These are phyloP conservation scores for Aplidium turbinatum DNA, from an alignment of 23 tunicate genomes.

Conservation along the genomic window DNA sequence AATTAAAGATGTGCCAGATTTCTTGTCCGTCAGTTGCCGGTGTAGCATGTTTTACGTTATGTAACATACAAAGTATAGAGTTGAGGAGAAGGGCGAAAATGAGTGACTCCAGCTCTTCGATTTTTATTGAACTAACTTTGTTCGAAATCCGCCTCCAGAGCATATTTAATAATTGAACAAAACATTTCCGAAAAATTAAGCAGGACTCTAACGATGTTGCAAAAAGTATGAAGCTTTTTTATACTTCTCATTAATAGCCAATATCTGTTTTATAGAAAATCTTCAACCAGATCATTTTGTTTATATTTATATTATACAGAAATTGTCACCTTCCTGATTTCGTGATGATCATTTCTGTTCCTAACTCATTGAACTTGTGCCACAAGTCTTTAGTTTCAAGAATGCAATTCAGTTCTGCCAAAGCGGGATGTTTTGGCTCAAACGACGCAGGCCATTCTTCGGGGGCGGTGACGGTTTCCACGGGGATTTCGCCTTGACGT, in stretches of 20 bases:
- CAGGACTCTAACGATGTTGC: too few species aligned
- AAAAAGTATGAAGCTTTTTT: background rate
- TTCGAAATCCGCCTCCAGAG: too few species aligned
- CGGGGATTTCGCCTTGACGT: background rate
- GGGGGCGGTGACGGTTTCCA: conserved; percentile 29
- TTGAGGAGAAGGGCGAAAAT: too few species aligned
- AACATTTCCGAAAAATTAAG: too few species aligned
- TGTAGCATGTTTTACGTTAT: too few species aligned
- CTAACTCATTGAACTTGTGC: conserved; percentile 87
- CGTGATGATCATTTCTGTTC: conserved; percentile 97
- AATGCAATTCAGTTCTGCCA: conserved; percentile 63
- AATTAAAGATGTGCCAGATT: too few species aligned
- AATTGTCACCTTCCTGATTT: conserved; percentile 86
- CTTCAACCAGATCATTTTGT: background rate
- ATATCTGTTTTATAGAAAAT: background rate
- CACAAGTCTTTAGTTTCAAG: conserved; percentile 89
- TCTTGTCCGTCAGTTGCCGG: too few species aligned
- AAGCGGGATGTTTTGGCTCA: conserved; percentile 53
- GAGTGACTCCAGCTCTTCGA: too few species aligned
- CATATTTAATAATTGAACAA: too few species aligned
- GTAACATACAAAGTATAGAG: too few species aligned
- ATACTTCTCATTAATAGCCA: background rate
- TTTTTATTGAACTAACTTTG: too few species aligned
- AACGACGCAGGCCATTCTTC: conserved; percentile 73
- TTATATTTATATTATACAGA: background rate